These are phyloP conservation scores for Eulacestoma nigropectus DNA, from an alignment of 2,113 vertebrate species.

Conservation along the genomic window DNA sequence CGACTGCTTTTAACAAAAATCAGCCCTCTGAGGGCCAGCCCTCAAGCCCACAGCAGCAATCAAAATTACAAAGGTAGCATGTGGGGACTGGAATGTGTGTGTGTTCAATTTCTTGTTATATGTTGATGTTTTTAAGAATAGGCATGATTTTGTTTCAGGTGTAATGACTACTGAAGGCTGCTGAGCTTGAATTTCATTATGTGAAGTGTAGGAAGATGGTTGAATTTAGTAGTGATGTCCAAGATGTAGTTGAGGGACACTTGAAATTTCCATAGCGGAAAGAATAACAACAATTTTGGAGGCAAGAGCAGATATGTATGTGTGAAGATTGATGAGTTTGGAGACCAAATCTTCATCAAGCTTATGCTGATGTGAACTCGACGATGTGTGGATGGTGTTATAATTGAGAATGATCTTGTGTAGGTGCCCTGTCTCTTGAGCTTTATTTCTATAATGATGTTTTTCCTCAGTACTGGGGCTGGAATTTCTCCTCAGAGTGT, in stretches of 20 bases:
- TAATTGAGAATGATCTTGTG: not conserved
- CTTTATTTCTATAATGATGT: not conserved
- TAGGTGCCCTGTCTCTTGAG: not conserved
- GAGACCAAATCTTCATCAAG: not conserved
- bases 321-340: not conserved
- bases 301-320: not conserved
- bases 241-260: not conserved
- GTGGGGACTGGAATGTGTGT: not conserved
- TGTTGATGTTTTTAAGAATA: not conserved
- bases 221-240: not conserved
- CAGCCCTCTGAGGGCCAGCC: not conserved
- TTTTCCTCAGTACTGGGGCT: not conserved
- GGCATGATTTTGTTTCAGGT: not conserved
- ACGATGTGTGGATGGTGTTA: not conserved
- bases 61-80: not conserved
- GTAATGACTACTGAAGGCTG: not conserved
- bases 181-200: not conserved
- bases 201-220: not conserved
- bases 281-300: not conserved
- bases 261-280: not conserved
- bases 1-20: not conserved
- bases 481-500: not conserved
- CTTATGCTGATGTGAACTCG: not conserved
- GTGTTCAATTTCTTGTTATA: not conserved
- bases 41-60: not conserved